Evolutionary conservation across 1,140 invertebrate genomes (phyloP).

Genomic region (Zaprionus tsacasi): DNA sequence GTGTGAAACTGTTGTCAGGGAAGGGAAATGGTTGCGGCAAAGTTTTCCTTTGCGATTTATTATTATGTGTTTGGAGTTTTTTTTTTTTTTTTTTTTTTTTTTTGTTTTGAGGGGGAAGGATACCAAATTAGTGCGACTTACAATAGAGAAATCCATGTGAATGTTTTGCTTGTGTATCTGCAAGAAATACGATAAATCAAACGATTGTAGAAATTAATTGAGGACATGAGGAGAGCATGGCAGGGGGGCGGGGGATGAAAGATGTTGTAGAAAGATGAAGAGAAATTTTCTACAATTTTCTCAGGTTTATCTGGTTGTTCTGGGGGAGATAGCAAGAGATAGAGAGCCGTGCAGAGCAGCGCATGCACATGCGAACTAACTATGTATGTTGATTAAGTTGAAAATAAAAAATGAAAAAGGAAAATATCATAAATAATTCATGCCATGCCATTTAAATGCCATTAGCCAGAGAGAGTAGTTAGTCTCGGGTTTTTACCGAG

Average conservation of each 20-base stretch:
- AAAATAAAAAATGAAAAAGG: slow-evolving; percentile 43
- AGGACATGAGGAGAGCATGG: slow-evolving; percentile 35
- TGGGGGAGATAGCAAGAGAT: too few relatives aligned
- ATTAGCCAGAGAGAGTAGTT: slow-evolving; percentile 41
- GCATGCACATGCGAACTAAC: slow-evolving; percentile 33
- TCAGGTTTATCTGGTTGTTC: neutral
- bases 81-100: slow-evolving; percentile 47
- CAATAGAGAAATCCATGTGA: slow-evolving; percentile 83
- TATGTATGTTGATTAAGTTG: slow-evolving; percentile 21
- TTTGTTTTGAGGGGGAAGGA: slow-evolving; percentile 18
- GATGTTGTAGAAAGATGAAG: neutral
- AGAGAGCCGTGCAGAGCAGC: neutral
- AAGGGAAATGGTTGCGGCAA: too few relatives aligned
- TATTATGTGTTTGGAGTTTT: slow-evolving; percentile 28
- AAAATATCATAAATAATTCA: slow-evolving; percentile 78
- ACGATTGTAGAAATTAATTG: slow-evolving; percentile 77
- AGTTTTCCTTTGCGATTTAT: too few relatives aligned
- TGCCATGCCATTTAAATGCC: slow-evolving; percentile 69
- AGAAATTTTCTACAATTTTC: neutral
- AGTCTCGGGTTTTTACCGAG: neutral
- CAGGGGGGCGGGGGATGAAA: slow-evolving; percentile 1
- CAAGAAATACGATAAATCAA: slow-evolving; percentile 81
- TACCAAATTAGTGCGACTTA: slow-evolving; percentile 78
- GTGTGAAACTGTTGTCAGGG: slow-evolving; percentile 14
- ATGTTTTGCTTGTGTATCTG: slow-evolving; percentile 84